phyloP scores from a whole-genome alignment of 2,888 invertebrate genomes.

The Nephrotoma appendiculata region DNA sequence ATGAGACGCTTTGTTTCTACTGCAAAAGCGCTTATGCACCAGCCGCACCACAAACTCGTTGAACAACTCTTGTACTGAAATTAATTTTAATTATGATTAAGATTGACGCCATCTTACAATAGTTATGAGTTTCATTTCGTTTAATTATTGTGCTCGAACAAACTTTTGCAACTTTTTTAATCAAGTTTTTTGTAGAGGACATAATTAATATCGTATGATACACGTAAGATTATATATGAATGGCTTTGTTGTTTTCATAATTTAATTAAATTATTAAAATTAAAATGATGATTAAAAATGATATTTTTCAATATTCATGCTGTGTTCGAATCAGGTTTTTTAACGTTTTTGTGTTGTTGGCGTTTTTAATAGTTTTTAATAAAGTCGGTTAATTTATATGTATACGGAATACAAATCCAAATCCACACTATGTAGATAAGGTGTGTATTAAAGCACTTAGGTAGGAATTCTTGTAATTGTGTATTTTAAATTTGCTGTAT shows the following conservation, averaged over 20 bases:
- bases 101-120: background rate
- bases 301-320: background rate
- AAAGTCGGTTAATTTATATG: background rate
- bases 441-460: too few species aligned
- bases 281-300: background rate
- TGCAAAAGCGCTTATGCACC: too few species aligned
- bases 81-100: background rate
- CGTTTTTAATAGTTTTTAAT: background rate
- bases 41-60: background rate
- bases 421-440: too few species aligned
- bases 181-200: background rate
- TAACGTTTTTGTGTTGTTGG: background rate
- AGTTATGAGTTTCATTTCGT: background rate
- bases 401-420: too few species aligned
- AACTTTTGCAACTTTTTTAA: background rate
- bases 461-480: too few species aligned
- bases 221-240: background rate
- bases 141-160: background rate
- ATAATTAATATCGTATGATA: background rate
- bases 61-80: background rate
- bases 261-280: background rate
- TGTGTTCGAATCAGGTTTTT: background rate
- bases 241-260: background rate
- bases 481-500: too few species aligned
- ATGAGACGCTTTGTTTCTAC: too few species aligned